These are phyloP conservation scores for Pardalotus punctatus DNA, from an alignment of 2,113 vertebrate genomes.

Conservation along the genomic window DNA sequence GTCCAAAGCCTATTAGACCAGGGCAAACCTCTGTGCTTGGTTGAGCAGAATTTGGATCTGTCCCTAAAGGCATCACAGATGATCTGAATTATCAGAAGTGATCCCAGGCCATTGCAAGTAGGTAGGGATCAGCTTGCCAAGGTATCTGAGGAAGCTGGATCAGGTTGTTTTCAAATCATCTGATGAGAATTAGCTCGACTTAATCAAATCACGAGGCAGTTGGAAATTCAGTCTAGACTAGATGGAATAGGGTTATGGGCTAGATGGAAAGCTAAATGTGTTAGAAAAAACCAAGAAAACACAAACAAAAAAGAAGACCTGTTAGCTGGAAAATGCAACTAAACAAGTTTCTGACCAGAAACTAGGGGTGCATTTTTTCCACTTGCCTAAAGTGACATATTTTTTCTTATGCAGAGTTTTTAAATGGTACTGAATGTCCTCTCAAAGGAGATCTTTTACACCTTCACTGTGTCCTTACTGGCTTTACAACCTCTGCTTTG, in stretches of 20 bases:
- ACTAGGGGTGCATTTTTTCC: not conserved
- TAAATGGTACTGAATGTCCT: not conserved
- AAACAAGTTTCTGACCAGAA: not conserved
- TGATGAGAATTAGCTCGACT: slow-evolving; percentile 38
- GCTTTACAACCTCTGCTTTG: not conserved
- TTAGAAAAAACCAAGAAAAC: not conserved
- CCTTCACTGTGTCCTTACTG: not conserved
- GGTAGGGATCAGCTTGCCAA: slow-evolving; percentile 13
- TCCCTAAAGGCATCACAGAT: not conserved
- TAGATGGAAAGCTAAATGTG: not conserved
- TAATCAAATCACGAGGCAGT: slow-evolving; percentile 22
- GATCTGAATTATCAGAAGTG: slow-evolving; percentile 42
- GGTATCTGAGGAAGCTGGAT: slow-evolving; percentile 26
- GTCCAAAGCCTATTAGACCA: not conserved
- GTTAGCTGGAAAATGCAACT: not conserved
- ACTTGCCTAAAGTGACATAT: not conserved
- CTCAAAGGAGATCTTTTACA: not conserved
- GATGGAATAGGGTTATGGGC: not conserved
- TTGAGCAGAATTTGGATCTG: not conserved
- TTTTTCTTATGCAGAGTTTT: not conserved
- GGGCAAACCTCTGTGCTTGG: not conserved
- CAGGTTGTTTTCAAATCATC: slow-evolving; percentile 7
- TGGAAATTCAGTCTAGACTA: slow-evolving; percentile 6
- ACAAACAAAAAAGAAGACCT: not conserved
- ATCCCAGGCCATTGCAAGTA: not conserved